These are phyloP conservation scores for Gari tellinella DNA, from an alignment of 2,888 invertebrate species.

Conservation along the genomic window DNA sequence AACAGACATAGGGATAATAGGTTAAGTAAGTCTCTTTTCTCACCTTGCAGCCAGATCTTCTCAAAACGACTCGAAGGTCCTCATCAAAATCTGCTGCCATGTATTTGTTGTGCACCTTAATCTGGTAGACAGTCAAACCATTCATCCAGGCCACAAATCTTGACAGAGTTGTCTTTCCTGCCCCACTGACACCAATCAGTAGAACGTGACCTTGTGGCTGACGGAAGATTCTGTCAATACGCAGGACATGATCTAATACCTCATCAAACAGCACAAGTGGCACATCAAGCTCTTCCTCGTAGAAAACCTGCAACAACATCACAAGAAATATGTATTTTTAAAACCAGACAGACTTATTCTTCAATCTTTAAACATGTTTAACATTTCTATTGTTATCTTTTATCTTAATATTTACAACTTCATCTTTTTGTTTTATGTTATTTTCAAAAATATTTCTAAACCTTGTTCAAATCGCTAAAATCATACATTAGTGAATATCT, in stretches of 20 bases:
- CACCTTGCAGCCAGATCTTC: conserved; percentile 86
- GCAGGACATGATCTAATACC: conserved; percentile 98
- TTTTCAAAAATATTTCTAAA: no score
- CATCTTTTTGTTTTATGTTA: no score
- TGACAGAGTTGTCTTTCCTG: conserved; percentile 99
- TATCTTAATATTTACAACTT: no score
- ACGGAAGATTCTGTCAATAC: conserved; percentile 99
- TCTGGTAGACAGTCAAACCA: conserved; percentile 99
- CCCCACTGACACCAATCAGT: conserved; percentile 99
- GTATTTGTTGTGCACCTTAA: conserved; percentile 99
- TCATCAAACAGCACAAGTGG: conserved; percentile 99
- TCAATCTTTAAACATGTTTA: no score
- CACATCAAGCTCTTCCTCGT: conserved; percentile 99
- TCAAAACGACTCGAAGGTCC: conserved; percentile 90
- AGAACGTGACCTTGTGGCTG: conserved; percentile 99
- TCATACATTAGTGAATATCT: no score
- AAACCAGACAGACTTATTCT: no score
- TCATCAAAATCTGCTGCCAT: conserved; percentile 99
- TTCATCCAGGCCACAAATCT: conserved; percentile 99
- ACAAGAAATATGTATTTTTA: no score
- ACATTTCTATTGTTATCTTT: no score
- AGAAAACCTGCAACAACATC: conserved; percentile 90
- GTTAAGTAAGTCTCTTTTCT: no score
- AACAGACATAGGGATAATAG: no score
- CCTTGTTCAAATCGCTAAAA: no score